Evolutionary conservation across 2,888 invertebrate genomes (phyloP).

Genomic region (Amitus sp.): DNA sequence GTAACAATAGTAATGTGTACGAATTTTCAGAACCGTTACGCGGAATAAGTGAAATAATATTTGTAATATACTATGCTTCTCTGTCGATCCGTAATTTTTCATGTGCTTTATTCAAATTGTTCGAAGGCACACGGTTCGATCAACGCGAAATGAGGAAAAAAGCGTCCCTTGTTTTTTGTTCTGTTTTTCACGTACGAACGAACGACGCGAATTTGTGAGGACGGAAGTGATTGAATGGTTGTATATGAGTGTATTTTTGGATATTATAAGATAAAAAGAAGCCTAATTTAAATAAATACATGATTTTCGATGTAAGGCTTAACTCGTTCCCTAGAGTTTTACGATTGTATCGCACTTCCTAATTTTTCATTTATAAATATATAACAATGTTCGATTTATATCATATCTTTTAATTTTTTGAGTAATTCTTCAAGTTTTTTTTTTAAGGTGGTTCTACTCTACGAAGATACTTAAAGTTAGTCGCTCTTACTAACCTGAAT

Average conservation of each 20-base stretch:
- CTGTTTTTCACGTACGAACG: conserved; percentile 31
- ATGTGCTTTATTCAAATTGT: conserved; percentile 37
- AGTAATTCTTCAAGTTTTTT: too few relatives aligned
- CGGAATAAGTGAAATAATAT: conserved; percentile 50
- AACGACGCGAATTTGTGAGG: conserved; percentile 17
- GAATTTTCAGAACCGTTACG: conserved; percentile 50
- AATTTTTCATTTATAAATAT: conserved; percentile 62
- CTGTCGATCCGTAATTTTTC: conserved; percentile 48
- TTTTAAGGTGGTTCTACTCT: too few relatives aligned
- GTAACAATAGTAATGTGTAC: conserved; percentile 53
- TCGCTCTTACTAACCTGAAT: too few relatives aligned
- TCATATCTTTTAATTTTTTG: conserved; percentile 64
- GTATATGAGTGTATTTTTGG: conserved; percentile 21
- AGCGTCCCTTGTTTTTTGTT: conserved; percentile 25
- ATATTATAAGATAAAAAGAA: conserved; percentile 29
- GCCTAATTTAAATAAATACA: conserved; percentile 52
- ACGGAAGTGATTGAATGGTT: conserved; percentile 31
- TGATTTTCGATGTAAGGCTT: conserved; percentile 52
- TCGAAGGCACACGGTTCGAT: conserved; percentile 9
- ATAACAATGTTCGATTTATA: conserved; percentile 58
- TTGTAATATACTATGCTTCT: conserved; percentile 59
- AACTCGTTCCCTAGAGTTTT: conserved; percentile 51
- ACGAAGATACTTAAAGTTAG: too few relatives aligned
- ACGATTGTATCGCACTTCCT: conserved; percentile 65
- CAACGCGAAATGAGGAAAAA: conserved; percentile 23